These are phyloP conservation scores for Sebastes diploproa DNA, from an alignment of 2,797 vertebrate genomes.

Conservation along the genomic window DNA sequence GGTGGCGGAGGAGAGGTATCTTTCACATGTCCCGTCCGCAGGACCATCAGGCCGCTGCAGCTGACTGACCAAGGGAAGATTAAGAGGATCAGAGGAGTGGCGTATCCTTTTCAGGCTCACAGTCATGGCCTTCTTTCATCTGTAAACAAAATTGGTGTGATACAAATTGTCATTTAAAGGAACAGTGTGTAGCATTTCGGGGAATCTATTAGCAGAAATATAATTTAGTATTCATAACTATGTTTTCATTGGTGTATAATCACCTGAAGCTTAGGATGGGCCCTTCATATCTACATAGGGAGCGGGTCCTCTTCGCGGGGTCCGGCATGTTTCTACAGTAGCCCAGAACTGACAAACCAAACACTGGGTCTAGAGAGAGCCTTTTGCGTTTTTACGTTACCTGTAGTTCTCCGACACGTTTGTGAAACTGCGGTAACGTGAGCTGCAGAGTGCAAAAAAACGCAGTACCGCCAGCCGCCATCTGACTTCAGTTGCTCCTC, in stretches of 20 bases:
- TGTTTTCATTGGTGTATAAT: not conserved
- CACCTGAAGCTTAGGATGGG: too few species aligned
- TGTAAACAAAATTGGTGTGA: not conserved
- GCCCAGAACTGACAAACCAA: too few species aligned
- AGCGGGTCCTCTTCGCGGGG: too few species aligned
- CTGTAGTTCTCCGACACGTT: too few species aligned
- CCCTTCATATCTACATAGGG: too few species aligned
- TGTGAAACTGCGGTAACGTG: too few species aligned
- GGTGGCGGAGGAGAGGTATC: slow-evolving; percentile 93
- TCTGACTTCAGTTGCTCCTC: too few species aligned
- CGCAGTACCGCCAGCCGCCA: accelerated
- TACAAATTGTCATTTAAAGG: not conserved
- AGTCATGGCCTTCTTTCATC: not conserved
- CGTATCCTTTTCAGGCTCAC: slow-evolving; percentile 89
- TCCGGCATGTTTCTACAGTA: too few species aligned
- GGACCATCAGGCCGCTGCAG: slow-evolving; percentile 88
- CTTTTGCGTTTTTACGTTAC: too few species aligned
- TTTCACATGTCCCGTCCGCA: slow-evolving; percentile 90
- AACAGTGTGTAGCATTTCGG: not conserved
- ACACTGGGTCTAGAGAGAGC: too few species aligned
- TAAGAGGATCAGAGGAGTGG: slow-evolving; percentile 94
- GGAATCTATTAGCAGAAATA: not conserved
- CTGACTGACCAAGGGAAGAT: slow-evolving; percentile 94
- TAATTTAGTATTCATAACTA: not conserved
- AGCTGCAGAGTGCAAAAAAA: too few species aligned